Percentiles rank a stretch among this genome's conserved stretches.
phyloP scores from a whole-genome alignment of 2,797 vertebrate species.

The Sphaeramia orbicularis region DNA sequence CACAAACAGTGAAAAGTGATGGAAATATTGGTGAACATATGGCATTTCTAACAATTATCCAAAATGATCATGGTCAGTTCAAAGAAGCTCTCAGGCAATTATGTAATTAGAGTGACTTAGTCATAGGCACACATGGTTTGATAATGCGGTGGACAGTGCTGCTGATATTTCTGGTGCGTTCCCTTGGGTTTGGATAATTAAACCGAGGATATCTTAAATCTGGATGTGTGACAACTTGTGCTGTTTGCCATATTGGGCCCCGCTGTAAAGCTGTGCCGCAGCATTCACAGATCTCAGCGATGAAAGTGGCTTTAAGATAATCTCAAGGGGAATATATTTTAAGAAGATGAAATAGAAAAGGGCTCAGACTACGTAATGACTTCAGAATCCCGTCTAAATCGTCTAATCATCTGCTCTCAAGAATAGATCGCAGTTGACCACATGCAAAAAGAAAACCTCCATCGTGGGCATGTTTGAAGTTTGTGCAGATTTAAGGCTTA shows the following conservation, averaged over 20 bases:
- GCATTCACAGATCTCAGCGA: conserved; percentile 14
- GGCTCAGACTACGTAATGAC: background rate
- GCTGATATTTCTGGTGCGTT: background rate
- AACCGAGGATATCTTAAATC: conserved; percentile 9
- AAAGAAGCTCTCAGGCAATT: too few species aligned
- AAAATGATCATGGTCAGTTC: too few species aligned
- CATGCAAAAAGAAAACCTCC: background rate
- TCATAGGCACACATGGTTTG: too few species aligned
- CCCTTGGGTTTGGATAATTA: conserved; percentile 7
- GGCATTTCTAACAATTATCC: too few species aligned
- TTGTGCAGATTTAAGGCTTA: conserved; percentile 18
- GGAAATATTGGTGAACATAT: too few species aligned
- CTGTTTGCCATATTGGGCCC: background rate
- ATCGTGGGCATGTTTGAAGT: conserved; percentile 7
- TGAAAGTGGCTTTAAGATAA: conserved; percentile 23
- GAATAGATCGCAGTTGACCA: background rate
- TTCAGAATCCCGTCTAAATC: background rate
- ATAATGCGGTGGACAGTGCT: background rate
- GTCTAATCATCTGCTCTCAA: background rate
- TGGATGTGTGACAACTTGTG: background rate
- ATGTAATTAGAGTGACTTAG: too few species aligned
- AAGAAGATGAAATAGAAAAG: conserved; percentile 6
- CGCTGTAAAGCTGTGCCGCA: conserved; percentile 5
- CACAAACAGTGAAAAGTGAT: too few species aligned
- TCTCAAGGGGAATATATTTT: background rate